Conservation (phyloP, 2,888 invertebrate species). For the Megaustenia siamemsis region DNA sequence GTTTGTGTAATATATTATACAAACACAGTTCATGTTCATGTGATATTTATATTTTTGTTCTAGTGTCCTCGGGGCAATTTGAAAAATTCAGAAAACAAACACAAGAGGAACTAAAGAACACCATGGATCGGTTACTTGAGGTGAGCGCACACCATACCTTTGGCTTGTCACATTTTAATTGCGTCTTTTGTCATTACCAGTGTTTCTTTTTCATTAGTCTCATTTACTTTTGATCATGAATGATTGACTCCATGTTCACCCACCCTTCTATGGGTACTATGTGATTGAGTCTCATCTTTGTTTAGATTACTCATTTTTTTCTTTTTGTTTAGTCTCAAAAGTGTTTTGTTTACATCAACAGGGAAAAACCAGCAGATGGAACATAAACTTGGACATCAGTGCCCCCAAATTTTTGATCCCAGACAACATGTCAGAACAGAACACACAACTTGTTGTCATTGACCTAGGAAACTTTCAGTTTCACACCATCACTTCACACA, state of each 20-base stretch:
- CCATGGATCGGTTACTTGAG: constrained; percentile 84
- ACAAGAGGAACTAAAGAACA: constrained; percentile 87
- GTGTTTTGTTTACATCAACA: no score
- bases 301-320: no score
- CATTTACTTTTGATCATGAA: no score
- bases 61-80: constrained; percentile 77
- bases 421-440: constrained; percentile 82
- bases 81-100: constrained; percentile 85
- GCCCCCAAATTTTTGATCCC: constrained; percentile 95
- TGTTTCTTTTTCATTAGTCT: no score
- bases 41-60: constrained; percentile 13
- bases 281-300: no score
- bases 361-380: constrained; percentile 84
- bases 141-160: constrained; percentile 59
- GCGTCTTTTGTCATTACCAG: no score
- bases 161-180: no score
- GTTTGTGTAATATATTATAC: no score
- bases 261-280: no score
- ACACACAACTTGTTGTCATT: constrained; percentile 84
- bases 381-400: constrained; percentile 92
- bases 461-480: constrained; percentile 93
- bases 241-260: no score
- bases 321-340: no score
- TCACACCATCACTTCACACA: constrained; percentile 57
- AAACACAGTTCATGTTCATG: background rate